Evolutionary conservation across 2,888 invertebrate genomes (phyloP).

Genomic region (Tetramorium bicarinatum): DNA sequence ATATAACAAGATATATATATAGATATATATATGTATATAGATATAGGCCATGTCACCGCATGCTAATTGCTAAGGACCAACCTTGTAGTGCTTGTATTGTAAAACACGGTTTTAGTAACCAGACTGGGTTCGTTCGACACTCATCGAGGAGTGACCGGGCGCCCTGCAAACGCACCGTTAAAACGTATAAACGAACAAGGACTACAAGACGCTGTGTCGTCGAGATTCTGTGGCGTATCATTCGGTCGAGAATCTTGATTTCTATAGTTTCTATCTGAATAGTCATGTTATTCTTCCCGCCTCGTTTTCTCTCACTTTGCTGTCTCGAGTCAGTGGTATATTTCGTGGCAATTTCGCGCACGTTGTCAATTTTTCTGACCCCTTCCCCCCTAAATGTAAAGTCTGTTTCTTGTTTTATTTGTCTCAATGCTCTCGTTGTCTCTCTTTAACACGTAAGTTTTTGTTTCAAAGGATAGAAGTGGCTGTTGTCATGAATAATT

Average conservation of each 20-base stretch:
- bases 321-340: conserved; percentile 22
- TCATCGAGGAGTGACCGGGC: conserved; percentile 86
- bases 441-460: conserved; percentile 14
- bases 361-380: conserved; percentile 41
- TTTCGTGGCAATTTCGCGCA: conserved; percentile 24
- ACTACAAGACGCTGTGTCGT: conserved; percentile 74
- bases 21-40: conserved; percentile 72
- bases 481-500: background rate
- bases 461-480: conserved; percentile 1
- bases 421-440: conserved; percentile 27
- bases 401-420: conserved; percentile 41
- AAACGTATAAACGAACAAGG: conserved; percentile 81
- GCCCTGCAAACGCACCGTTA: conserved; percentile 86
- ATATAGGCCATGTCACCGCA: conserved; percentile 86
- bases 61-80: conserved; percentile 87
- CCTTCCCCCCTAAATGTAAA: conserved; percentile 35
- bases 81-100: conserved; percentile 85
- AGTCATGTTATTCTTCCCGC: conserved; percentile 63
- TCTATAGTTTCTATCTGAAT: conserved; percentile 62
- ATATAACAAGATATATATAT: conserved; percentile 71
- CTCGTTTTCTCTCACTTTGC: conserved; percentile 45
- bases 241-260: conserved; percentile 78
- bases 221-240: conserved; percentile 75
- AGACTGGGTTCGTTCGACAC: conserved; percentile 86
- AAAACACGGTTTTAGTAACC: conserved; percentile 86